Evolutionary conservation across 92 coral and sea anemone species (phyloP).

Genomic region (Pocillopora meandrina): DNA sequence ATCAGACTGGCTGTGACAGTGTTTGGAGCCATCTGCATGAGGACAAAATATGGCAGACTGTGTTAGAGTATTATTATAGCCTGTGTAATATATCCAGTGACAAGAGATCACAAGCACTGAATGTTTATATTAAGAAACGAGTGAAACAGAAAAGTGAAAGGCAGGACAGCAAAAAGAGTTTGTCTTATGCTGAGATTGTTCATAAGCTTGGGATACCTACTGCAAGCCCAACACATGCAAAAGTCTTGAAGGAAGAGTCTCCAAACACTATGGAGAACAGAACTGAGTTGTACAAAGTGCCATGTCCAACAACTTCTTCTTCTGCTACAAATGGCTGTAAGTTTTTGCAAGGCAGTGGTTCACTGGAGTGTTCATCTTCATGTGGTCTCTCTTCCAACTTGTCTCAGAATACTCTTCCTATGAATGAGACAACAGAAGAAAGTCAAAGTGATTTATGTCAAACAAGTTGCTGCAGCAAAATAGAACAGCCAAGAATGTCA

Average conservation of each 20-base stretch:
- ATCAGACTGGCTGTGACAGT: slow-evolving; percentile 20
- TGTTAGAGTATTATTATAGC: slow-evolving; percentile 86
- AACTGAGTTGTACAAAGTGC: not conserved
- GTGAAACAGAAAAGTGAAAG: slow-evolving; percentile 35
- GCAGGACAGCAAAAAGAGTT: slow-evolving; percentile 44
- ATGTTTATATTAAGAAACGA: slow-evolving; percentile 68
- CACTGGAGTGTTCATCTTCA: not conserved
- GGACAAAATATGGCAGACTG: slow-evolving; percentile 88
- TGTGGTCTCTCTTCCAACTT: not conserved
- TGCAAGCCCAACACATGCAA: not conserved
- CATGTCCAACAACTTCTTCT: slow-evolving; percentile 3
- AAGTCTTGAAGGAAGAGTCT: not conserved
- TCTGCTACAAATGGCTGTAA: not conserved
- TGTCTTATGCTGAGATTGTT: slow-evolving; percentile 82
- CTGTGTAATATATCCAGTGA: slow-evolving; percentile 66
- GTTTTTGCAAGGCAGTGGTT: not conserved
- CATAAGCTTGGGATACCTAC: slow-evolving; percentile 58
- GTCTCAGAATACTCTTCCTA: not conserved
- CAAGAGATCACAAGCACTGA: slow-evolving; percentile 54
- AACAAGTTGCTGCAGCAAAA: not conserved
- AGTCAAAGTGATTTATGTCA: not conserved
- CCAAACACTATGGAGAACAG: not conserved
- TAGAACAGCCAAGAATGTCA: not conserved
- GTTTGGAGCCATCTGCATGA: slow-evolving; percentile 80
- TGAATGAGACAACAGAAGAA: not conserved